Evolutionary conservation across 2,113 vertebrate species (phyloP), one percentile per base, ranked within the genome.

Genomic region (Nesogale talazaci): DNA sequence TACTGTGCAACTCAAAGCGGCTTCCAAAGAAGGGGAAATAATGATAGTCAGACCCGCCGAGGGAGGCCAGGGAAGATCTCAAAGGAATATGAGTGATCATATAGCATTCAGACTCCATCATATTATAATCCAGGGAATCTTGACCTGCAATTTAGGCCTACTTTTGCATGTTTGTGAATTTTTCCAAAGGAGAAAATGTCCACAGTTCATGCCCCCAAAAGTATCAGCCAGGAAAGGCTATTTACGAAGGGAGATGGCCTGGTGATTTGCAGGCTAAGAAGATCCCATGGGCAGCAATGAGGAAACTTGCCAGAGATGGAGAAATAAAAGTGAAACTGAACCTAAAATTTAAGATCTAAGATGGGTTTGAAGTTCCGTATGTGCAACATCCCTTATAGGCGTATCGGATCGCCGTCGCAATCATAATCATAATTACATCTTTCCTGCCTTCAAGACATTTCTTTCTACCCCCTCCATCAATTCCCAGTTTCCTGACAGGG

Each of bases 131-230:
- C 65, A 74, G 42, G 79, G 25, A 15, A 56, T 74, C 38, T 65
- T 63, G 67, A 31, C 34, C 63, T 90, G 52, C 20, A 74, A 79
- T 56, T 52, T 42, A 23, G 75, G 76, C 63, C 75, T 70, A 63
- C 17, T 34, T 89, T 72, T 52, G 4, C 40, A 79, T 22, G 22
- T 4, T 36, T 38, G 36, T 20, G 61, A 27, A 83, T 40, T 77
- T 88, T 93, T 92, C 46, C 72, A 36, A 52, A 20, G 78, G 78
- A 75, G 31, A 46, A 81, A 34, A 38, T 77, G 27, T 80, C 59
- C 40, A 57, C 1, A 23, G 11, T 3, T 72, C 65, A 94, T 31
- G 88, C 17, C 72, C 74, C 59, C 46, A 78, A n/a, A 91, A 31
- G 3, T 38, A 22, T 77, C 22, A 46, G 1, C 14, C 40, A 57